Evolutionary conservation across 2,888 invertebrate genomes (phyloP).

Genomic region (Agrilus mali): DNA sequence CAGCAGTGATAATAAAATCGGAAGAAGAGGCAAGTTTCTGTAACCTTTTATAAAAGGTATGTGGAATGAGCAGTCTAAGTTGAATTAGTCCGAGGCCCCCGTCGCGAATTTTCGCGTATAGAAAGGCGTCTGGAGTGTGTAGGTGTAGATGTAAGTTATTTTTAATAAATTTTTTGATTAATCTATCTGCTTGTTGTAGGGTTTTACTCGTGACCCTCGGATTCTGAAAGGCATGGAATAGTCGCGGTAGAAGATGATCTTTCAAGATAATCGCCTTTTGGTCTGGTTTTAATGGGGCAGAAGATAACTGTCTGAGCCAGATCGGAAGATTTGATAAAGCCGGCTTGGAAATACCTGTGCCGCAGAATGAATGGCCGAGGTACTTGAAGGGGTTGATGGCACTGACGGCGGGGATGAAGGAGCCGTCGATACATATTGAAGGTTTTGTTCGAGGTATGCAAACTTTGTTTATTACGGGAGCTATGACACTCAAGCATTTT

Average conservation of each 20-base stretch:
- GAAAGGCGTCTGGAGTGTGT: constrained; percentile 10
- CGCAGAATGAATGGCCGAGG: constrained; percentile 20
- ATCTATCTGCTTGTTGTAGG: constrained; percentile 21
- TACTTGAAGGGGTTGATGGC: constrained; percentile 13
- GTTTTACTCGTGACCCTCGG: neutral
- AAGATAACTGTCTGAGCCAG: constrained; percentile 17
- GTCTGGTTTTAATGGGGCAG: constrained; percentile 28
- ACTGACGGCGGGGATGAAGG: constrained; percentile 14
- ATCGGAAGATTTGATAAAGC: constrained; percentile 2
- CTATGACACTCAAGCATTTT: constrained; percentile 22
- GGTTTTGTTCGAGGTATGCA: constrained; percentile 10
- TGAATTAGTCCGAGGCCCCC: constrained; percentile 19
- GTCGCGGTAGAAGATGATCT: constrained; percentile 23
- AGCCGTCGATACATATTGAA: too few species aligned
- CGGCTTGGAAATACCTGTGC: too few species aligned
- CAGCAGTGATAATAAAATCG: neutral
- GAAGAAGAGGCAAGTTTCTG: neutral
- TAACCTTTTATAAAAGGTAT: constrained; percentile 8
- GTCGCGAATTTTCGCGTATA: constrained; percentile 12
- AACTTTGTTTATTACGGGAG: constrained; percentile 17
- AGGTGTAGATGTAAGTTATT: constrained; percentile 16
- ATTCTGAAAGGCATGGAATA: constrained; percentile 24
- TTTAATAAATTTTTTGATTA: constrained; percentile 13
- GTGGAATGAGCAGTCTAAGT: constrained; percentile 12
- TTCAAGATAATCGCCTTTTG: constrained; percentile 25